Evolutionary conservation across 2,797 vertebrate genomes (phyloP), one percentile per base, ranked within the genome.

Genomic region (Smutsia temminckii): DNA sequence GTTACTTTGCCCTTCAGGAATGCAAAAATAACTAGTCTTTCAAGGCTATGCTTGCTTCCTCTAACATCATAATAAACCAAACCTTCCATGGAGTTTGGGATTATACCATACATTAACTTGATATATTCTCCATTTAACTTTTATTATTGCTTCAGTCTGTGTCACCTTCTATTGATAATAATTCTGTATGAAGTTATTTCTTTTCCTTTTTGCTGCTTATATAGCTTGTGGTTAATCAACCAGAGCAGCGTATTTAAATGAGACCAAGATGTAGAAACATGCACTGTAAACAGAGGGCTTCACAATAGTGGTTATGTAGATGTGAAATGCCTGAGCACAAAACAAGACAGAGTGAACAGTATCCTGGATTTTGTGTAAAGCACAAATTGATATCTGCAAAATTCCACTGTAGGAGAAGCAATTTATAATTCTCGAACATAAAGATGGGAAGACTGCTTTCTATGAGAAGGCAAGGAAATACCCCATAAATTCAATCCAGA

Each of bases 1-100:
- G 27, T 89, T 83, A 93, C 49, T 95, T 94, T 96, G 40, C 4
- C 77, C 80, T 85, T 96, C 46, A 96, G 68, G 42, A 96, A 94
- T 46, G 59, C 18, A 93, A 94, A 96, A 96, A 46, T 46, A 89
- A 85, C 88, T 94, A 69, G 74, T 46, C 9, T 95, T 97, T 93
- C 32, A 81, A 87, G 10, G 66, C 40, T 74, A 59, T 69, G 4
- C 53, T 85, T 94, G 14, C 42, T 75, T 94, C 86, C 49, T 8
- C 46, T 90, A 96, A 90, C 10, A 91, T 80, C 49, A 88, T 69
- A 94, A 96, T 96, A 95, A 97, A 95, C 51, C 49, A 94, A 80
- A 85, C 25, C 21, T 94, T 95, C 51, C 89, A 93, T 32, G 72
- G 72, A 95, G 18, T 92, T 86, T 93, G 61, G 29, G 32, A 91